phyloP scores from a whole-genome alignment of 2,113 vertebrate genomes.

The Crotophaga sulcirostris region DNA sequence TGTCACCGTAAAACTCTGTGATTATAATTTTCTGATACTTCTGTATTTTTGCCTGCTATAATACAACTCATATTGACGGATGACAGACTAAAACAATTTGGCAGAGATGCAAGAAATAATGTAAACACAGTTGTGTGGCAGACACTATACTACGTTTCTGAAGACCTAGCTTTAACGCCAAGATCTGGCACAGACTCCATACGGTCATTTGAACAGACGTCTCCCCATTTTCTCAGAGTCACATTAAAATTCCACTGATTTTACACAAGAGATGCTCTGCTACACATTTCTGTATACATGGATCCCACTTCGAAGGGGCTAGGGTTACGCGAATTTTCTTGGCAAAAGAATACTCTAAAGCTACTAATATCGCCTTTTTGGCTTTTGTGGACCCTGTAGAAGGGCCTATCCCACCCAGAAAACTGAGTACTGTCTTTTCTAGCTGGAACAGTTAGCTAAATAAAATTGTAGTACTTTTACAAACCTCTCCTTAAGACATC shows the following conservation, averaged over 20 bases:
- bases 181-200: neutral
- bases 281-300: neutral
- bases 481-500: neutral
- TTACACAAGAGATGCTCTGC: neutral
- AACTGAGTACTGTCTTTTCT: neutral
- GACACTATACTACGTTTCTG: neutral
- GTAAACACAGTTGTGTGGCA: neutral
- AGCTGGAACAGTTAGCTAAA: neutral
- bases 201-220: neutral
- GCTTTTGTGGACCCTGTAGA: neutral
- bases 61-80: neutral
- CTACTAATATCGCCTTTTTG: neutral
- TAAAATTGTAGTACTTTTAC: neutral
- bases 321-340: neutral
- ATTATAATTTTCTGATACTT: neutral
- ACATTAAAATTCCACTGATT: neutral
- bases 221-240: neutral
- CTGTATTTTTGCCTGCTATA: neutral
- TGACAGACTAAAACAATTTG: neutral
- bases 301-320: neutral
- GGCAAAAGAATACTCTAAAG: neutral
- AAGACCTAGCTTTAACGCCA: neutral
- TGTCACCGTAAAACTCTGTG: neutral
- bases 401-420: neutral
- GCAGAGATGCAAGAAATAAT: neutral